phyloP scores from a whole-genome alignment of 2,797 vertebrate species.

The Danio albolineatus region DNA sequence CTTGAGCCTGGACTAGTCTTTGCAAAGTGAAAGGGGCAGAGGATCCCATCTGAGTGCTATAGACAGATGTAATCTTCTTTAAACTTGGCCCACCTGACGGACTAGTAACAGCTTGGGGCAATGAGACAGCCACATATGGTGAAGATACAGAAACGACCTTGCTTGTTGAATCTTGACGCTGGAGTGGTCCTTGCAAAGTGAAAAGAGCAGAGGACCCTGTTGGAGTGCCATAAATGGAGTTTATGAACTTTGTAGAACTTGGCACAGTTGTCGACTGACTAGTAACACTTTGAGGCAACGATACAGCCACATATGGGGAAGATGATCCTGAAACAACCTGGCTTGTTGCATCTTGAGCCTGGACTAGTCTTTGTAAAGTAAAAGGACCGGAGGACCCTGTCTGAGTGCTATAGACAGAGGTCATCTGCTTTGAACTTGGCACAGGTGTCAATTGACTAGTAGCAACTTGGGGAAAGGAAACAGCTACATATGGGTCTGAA shows the following conservation, averaged over 20 bases:
- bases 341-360: no score
- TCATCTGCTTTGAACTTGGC: not conserved
- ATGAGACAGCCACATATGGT: no score
- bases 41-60: not conserved
- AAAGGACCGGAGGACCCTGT: not conserved
- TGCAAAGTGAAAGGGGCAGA: not conserved
- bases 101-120: no score
- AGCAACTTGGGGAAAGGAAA: no score
- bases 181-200: not conserved
- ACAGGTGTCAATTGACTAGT: not conserved
- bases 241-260: no score
- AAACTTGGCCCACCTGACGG: not conserved
- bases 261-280: not conserved
- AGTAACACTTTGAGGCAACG: no score
- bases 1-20: no score
- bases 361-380: not conserved
- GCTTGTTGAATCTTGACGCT: no score
- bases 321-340: no score
- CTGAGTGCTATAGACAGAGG: not conserved
- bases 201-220: rapidly evolving
- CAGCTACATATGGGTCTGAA: not conserved
- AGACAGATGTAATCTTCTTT: not conserved
- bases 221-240: not conserved
- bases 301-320: not conserved
- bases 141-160: no score